Evolutionary conservation across 2,888 invertebrate species (phyloP), one percentile per base, ranked within the genome.

Genomic region (Diplolepis rosae): DNA sequence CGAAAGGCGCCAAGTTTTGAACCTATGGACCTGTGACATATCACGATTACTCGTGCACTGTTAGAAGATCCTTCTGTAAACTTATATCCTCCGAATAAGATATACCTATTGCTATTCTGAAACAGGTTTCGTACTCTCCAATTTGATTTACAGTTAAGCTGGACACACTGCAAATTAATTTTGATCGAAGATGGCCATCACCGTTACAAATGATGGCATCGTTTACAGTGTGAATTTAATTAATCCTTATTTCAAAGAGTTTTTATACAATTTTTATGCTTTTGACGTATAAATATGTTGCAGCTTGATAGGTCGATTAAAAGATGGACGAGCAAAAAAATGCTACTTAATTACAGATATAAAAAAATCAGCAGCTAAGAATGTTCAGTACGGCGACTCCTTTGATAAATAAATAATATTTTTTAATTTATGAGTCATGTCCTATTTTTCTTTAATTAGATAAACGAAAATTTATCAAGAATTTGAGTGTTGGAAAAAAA

Each of bases 31-130:
- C 61, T 22, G 39, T 61, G 61, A 61, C 61, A 61, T 61, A 61
- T 61, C 61, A 61, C 61, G 61, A 61, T 61, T 61, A 35, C 24
- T 39, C 61, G 61, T 61, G 61, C 61, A 61, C 22, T 61, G n/a
- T 24, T 39, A 13, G 61, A 22, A 39, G 61, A 61, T 61, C 39
- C 61, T 39, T n/a, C 39, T 24, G 13, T 39, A 35, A 24, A 39
- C 39, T 24, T 39, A 54, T 61, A 27, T 13, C 51, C 51, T 28
- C 28, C n/a, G 27, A 7, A 61, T 7, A n/a, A 22, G 61, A 61
- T 61, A n/a, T 27, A 35, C 35, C 35, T 22, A 27, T 61, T 61
- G 35, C 3, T 24, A 7, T 61, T 61, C 61, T 35, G 24, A 39
- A 61, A 61, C 61, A n/a, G 61, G 61, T 61, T 61, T 39, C 24